Evolutionary conservation across 30 jellyfish, hydroid and myxozoan species (phyloP), one percentile per base, ranked within the genome.

Genomic region (Aurelia coerulea): DNA sequence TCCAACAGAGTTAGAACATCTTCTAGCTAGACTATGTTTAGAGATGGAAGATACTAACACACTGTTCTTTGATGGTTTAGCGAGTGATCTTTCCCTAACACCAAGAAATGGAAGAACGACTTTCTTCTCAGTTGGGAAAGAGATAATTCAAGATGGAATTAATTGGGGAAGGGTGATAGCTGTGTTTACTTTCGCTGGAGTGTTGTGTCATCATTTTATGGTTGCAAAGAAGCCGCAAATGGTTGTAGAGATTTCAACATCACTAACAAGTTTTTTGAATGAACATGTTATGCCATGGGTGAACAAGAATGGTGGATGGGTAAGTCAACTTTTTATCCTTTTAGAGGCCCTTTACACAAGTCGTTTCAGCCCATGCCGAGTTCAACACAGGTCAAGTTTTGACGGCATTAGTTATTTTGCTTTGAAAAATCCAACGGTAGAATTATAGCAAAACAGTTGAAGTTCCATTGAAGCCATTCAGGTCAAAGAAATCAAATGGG

Each of bases 141-240:
- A 90, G 74, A 90, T 81, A 4, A 65, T 90, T 19, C 76, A 65
- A 18, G 92, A 84, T 83, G 91, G 91, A 65, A 78, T 82, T n/a
- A 90, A 90, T 69, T 84, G 97, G 95, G 97, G 97, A 6, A 83
- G 97, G 49, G 64, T 90, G 6, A 62, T 90, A 32, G 79, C 95
- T 31, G 37, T 84, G 39, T 83, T 83, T 78, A 79, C 95, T 23
- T 74, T 90, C 33, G 78, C 95, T 68, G 97, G 97, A n/a, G 83
- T 73, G 16, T 34, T 90, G 56, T 74, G 88, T 64, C 81, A 73
- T 16, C 82, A 82, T 59, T 90, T 90, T 13, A 60, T 84, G 68
- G 42, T 71, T 62, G 70, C 65, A 10, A 76, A 84, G 59, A 85
- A 90, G 70, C 91, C 91, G 10, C 79, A 69, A 52, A 68, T 84